phyloP scores from a whole-genome alignment of 2,888 invertebrate genomes.

The Caradrina kadenii region DNA sequence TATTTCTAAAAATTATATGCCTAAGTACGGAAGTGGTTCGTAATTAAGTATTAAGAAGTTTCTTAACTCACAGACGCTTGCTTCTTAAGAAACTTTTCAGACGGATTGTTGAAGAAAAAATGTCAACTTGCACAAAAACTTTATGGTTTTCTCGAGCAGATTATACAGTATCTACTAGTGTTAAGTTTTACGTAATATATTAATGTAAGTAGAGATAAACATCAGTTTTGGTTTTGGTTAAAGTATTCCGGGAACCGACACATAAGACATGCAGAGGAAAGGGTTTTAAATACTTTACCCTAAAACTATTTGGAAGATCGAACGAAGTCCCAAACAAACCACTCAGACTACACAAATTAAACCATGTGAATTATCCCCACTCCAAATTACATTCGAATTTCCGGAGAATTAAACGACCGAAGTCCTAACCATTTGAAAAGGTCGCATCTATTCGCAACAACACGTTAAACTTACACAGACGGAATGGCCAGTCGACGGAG shows the following conservation, averaged over 20 bases:
- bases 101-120: constrained; percentile 54
- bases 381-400: constrained; percentile 77
- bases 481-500: constrained; percentile 81
- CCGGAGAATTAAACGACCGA: constrained; percentile 73
- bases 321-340: constrained; percentile 51
- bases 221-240: constrained; percentile 19
- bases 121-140: constrained; percentile 39
- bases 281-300: constrained; percentile 44
- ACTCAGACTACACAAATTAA: constrained; percentile 62
- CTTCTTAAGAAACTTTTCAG: constrained; percentile 56
- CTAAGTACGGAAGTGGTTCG: constrained; percentile 13
- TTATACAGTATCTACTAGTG: constrained; percentile 5
- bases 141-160: constrained; percentile 26
- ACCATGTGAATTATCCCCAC: constrained; percentile 63
- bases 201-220: constrained; percentile 1
- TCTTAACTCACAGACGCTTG: constrained; percentile 50
- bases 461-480: constrained; percentile 79
- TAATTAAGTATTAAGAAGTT: constrained; percentile 58
- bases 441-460: constrained; percentile 75
- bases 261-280: constrained; percentile 7
- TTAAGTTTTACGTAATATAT: not conserved
- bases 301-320: constrained; percentile 51
- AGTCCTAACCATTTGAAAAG: constrained; percentile 74
- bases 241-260: constrained; percentile 27
- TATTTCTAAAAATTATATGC: constrained; percentile 1